Conservation (phyloP, 2,797 vertebrate genomes). For the Iguana delicatissima region DNA sequence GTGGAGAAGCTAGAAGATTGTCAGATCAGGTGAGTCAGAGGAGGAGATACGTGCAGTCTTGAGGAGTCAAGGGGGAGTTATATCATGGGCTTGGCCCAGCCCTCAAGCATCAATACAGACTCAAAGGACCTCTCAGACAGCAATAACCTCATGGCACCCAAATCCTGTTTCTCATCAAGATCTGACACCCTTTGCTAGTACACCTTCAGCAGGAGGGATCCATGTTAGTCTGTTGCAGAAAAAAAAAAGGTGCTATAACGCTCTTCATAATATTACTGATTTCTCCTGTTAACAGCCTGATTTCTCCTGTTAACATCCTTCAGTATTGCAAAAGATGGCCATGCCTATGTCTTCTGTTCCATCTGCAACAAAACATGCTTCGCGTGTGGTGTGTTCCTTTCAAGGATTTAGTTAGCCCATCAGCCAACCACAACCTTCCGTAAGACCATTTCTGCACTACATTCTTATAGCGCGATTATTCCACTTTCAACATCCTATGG, state of each 20-base stretch:
- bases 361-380: neutral
- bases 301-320: neutral
- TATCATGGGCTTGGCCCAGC: neutral
- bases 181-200: too few species aligned
- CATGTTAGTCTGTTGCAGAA: too few species aligned
- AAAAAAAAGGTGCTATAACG: too few species aligned
- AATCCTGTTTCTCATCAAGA: neutral
- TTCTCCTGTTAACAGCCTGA: neutral
- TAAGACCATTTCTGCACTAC: too few species aligned
- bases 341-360: neutral
- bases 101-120: neutral
- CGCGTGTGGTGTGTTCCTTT: neutral
- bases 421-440: neutral
- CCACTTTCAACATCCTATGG: too few species aligned
- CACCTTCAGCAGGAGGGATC: neutral
- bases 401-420: too few species aligned
- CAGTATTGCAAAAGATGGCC: neutral
- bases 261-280: neutral
- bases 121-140: neutral
- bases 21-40: constrained; percentile 22
- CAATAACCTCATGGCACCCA: neutral
- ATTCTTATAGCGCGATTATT: too few species aligned
- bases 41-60: neutral
- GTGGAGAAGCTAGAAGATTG: neutral
- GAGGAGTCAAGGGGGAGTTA: neutral